Evolutionary conservation across 2,797 vertebrate genomes (phyloP), one percentile per base, ranked within the genome.

Genomic region (Cottoperca gobio): DNA sequence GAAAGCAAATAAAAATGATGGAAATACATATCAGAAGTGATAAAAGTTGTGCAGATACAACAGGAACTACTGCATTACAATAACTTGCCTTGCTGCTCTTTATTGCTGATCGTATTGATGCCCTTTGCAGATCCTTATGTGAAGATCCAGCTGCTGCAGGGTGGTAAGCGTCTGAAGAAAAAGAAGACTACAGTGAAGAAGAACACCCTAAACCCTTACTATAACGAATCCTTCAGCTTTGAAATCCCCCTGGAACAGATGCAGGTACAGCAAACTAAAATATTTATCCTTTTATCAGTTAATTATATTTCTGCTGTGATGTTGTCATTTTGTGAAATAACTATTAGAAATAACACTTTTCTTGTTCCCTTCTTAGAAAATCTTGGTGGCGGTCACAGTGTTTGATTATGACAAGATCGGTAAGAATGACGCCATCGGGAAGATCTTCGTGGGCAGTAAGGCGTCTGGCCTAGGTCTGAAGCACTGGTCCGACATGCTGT

Each of bases 121-220:
- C 50, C 10, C 7, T 45, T 64, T 82, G 31, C 86, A 99, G 98
- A 99, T 94, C 98, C 98, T 42, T 99, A 99, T 0, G 98, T 99
- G 86, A 99, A 99, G 94, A 99, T 99, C 82, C 97, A 98, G 91
- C 92, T 99, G 85, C 93, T 99, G 91, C 97, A 99, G 93, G 98
- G 98, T 0, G 98, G 98, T 17, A 99, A 99, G 87, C 94, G 97
- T 62, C 94, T 99, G 82, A 99, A 99, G 95, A 99, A 99, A 91
- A 99, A 99, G 95, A 99, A 99, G 94, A 99, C 98, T 0, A 99
- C 97, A 0, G 98, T 99, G 85, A 99, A 99, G 91, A 99, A 99
- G 93, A 99, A 99, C 94, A 99, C 97, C 0, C 86, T 99, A 73
- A 99, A 99, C 79, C 98, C 98, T 0, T 99, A 99, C 83, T 99